A percentile compares a stretch with the other conserved stretches of the same genome.
Conservation (phyloP, 2,113 vertebrate genomes). For the Jacana jacana region DNA sequence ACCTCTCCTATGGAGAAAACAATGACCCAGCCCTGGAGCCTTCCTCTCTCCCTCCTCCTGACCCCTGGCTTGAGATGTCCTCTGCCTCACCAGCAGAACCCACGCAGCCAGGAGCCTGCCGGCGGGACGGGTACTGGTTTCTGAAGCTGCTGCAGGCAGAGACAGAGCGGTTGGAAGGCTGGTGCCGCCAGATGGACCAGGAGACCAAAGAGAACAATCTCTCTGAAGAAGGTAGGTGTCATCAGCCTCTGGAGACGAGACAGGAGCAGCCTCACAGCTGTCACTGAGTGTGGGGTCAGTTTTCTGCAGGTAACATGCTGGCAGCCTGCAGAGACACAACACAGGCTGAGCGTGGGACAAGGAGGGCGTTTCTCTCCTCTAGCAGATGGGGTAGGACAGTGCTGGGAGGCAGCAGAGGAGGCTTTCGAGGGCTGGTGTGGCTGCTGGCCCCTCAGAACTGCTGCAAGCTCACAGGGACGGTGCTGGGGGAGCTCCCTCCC, state of each 20-base stretch:
- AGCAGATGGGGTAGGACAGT: neutral
- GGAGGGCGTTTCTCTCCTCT: neutral
- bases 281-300: too few species aligned
- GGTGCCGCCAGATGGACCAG: slow-evolving; percentile 99
- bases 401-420: neutral
- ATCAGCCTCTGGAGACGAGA: neutral
- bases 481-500: neutral
- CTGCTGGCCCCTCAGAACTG: neutral
- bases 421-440: neutral
- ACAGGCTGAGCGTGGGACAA: neutral
- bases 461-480: neutral
- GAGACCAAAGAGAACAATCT: slow-evolving; percentile 98
- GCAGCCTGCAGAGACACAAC: neutral
- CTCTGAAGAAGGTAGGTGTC: slow-evolving; percentile 90
- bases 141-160: slow-evolving; percentile 97
- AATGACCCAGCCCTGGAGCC: slow-evolving; percentile 93
- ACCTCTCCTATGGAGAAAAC: slow-evolving; percentile 96
- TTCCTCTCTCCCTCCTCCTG: slow-evolving; percentile 93
- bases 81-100: slow-evolving; percentile 78
- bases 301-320: neutral
- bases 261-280: neutral
- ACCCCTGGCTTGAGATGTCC: slow-evolving; percentile 94
- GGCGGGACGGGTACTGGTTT: slow-evolving; percentile 96
- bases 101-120: slow-evolving; percentile 80
- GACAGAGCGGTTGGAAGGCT: slow-evolving; percentile 94